A percentile compares a stretch with the other conserved stretches of the same genome.
phyloP scores from a whole-genome alignment of 1,140 invertebrate species.

The Zaprionus capensis region DNA sequence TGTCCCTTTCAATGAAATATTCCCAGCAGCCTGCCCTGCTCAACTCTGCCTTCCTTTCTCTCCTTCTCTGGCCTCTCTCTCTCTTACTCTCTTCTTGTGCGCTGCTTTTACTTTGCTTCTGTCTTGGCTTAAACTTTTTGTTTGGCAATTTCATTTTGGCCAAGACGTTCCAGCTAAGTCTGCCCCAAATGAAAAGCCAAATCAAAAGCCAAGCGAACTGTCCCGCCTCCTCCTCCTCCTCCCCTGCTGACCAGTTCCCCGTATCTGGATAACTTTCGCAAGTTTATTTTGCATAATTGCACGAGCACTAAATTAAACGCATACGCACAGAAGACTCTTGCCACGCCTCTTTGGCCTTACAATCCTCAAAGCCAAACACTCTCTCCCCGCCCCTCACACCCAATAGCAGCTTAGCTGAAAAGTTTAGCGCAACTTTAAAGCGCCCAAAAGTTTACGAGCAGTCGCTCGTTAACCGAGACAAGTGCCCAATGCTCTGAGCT shows the following conservation, averaged over 20 bases:
- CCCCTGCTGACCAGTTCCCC: constrained; percentile 16
- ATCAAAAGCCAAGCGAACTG: constrained; percentile 39
- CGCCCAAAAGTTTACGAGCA: constrained; percentile 47
- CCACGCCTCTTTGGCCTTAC: constrained; percentile 16
- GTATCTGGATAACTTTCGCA: constrained; percentile 46
- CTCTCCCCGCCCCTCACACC: not conserved
- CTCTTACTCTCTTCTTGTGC: not conserved
- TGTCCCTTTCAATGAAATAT: constrained; percentile 12
- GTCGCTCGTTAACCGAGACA: constrained; percentile 49
- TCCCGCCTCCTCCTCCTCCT: not conserved
- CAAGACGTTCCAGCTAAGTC: constrained; percentile 23
- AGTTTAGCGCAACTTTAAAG: constrained; percentile 57
- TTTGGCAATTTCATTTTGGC: constrained; percentile 59
- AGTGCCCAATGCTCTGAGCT: constrained; percentile 25
- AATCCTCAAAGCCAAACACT: too few relatives aligned
- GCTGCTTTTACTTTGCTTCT: constrained; percentile 11
- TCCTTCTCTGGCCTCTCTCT: constrained; percentile 29
- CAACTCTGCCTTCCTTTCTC: too few relatives aligned
- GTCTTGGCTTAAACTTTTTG: constrained; percentile 51
- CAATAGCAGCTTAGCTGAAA: constrained; percentile 21
- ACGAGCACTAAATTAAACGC: constrained; percentile 73
- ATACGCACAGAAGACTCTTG: constrained; percentile 39
- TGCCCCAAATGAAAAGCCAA: constrained; percentile 48
- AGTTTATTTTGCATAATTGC: constrained; percentile 80
- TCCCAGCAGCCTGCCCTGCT: not conserved